phyloP scores from a whole-genome alignment of 92 coral and sea anemone species.

The Epizoanthus ramosus region DNA sequence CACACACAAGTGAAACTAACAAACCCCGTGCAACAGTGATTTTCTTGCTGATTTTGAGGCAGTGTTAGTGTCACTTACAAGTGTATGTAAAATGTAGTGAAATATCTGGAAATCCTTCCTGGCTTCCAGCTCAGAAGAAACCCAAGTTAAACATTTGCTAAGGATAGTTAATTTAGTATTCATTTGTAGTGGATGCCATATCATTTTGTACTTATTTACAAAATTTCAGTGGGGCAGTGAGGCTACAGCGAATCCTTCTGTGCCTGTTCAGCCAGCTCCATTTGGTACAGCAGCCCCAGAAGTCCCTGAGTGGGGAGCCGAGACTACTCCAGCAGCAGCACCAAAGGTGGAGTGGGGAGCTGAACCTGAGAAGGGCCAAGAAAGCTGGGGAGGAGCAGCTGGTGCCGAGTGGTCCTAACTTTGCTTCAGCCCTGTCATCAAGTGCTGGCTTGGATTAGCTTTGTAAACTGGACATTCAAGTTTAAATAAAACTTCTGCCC shows the following conservation, averaged over 20 bases:
- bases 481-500: conserved; percentile 12
- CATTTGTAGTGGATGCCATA: neutral
- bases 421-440: neutral
- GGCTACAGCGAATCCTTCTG: neutral
- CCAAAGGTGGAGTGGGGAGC: conserved; percentile 59
- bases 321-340: conserved; percentile 47
- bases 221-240: conserved; percentile 59
- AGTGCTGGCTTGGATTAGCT: neutral
- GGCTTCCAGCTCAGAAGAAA: too few species aligned
- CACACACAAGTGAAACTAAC: too few species aligned
- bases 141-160: too few species aligned
- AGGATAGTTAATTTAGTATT: neutral
- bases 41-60: too few species aligned
- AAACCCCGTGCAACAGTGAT: too few species aligned
- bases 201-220: neutral
- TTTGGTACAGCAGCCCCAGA: conserved; percentile 49
- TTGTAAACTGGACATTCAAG: conserved; percentile 7
- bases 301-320: conserved; percentile 88
- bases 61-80: too few species aligned
- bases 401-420: conserved; percentile 39
- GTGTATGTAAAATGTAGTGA: too few species aligned
- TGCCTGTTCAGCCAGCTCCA: conserved; percentile 30
- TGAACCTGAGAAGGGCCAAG: conserved; percentile 25
- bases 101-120: too few species aligned
- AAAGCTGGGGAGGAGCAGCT: conserved; percentile 39